phyloP scores from a whole-genome alignment of 2,888 invertebrate species.

The Euzophera pinguis region DNA sequence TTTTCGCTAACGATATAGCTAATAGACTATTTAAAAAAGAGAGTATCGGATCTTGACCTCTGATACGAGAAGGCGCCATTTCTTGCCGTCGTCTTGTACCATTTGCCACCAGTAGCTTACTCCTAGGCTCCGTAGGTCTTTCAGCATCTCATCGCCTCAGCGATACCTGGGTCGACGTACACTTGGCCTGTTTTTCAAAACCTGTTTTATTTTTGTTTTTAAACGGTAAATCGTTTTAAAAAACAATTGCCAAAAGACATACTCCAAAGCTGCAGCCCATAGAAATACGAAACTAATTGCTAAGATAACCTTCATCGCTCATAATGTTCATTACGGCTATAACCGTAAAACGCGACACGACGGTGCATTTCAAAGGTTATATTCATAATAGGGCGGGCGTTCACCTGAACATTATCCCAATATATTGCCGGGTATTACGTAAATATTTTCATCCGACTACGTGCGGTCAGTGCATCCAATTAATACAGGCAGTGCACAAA shows the following conservation, averaged over 20 bases:
- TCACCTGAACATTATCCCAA: conserved; percentile 28
- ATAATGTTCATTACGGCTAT: conserved; percentile 6
- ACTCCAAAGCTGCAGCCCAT: background rate
- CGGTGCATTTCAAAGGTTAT: conserved; percentile 11
- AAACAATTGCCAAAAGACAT: background rate
- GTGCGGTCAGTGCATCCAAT: conserved; percentile 68
- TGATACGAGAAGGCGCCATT: no score
- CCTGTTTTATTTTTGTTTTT: no score
- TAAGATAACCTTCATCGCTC: conserved; percentile 10
- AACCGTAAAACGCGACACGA: conserved; percentile 10
- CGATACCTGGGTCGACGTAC: no score
- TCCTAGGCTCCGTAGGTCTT: no score
- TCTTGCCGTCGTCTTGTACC: no score
- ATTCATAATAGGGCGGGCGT: conserved; percentile 11
- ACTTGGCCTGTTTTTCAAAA: no score
- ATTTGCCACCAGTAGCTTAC: no score
- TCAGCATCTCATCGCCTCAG: no score
- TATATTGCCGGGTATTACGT: conserved; percentile 48
- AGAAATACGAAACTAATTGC: conserved; percentile 9
- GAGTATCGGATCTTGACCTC: no score
- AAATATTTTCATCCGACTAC: conserved; percentile 57
- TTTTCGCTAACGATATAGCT: no score
- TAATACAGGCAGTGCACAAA: conserved; percentile 48
- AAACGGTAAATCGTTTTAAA: no score
- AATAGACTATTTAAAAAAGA: no score